These are phyloP conservation scores for Eospalax fontanierii DNA, from an alignment of 2,797 vertebrate genomes.

Conservation along the genomic window DNA sequence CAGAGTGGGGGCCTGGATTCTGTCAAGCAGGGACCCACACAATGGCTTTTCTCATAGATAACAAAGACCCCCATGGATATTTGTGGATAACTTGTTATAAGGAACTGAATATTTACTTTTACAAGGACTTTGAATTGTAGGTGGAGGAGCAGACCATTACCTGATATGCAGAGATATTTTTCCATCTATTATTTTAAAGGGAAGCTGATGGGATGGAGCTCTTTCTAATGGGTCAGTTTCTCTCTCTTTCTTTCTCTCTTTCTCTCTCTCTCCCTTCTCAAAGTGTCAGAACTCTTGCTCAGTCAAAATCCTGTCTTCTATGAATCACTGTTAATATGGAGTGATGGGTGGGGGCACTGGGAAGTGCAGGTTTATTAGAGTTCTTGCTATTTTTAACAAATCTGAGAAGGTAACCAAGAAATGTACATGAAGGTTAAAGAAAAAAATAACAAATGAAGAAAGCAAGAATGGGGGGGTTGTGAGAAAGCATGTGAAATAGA, in stretches of 20 bases:
- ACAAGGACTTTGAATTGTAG: background rate
- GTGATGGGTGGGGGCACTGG: background rate
- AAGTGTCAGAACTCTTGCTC: background rate
- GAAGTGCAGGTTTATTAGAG: background rate
- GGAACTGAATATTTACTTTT: conserved; percentile 18
- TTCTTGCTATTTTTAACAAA: background rate
- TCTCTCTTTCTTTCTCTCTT: no score
- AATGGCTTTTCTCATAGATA: background rate
- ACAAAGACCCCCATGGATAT: background rate
- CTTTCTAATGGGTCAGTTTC: background rate
- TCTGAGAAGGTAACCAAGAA: background rate
- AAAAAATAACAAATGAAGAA: background rate
- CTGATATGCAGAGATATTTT: background rate
- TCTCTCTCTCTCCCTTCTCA: background rate
- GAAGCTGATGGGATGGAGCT: background rate
- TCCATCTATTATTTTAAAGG: background rate
- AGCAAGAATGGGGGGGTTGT: rapidly evolving
- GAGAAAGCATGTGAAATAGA: background rate
- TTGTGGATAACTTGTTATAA: conserved; percentile 15
- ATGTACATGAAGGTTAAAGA: background rate
- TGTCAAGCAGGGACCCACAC: rapidly evolving
- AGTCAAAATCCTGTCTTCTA: background rate
- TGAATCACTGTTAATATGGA: background rate
- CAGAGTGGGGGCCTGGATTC: background rate
- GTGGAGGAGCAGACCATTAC: background rate